Base-by-base conservation (phyloP, 2,888 invertebrate genomes). In the Saturnia japonica region DNA sequence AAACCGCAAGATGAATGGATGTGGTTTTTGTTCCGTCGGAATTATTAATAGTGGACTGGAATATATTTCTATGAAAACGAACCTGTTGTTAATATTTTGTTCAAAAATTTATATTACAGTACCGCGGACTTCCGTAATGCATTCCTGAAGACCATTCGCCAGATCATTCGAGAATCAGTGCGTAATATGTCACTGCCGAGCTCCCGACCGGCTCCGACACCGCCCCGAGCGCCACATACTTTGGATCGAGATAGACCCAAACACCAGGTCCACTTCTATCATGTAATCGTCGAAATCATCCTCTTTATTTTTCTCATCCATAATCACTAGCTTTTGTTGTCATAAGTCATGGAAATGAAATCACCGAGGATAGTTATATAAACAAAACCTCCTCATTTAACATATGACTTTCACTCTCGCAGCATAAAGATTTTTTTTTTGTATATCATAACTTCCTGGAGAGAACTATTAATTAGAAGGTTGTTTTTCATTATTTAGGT, bases 81-180 rank as follows among this genome's bases (percentile, higher is more conserved):
- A 19, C 28, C 16, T 12, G 16, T 34, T 3, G 19, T 67, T 67
- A 67, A 67, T 51, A 51, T 51, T n/a, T 54, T 16, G 47, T 19
- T 19, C 19, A 4, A 47, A 9, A 19, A 57, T 67, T 43, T 7
- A 25, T 64, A 66, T 16, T 85, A 28, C 87, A 99, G 99, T 90
- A 99, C 99, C 70, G 97, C 97, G 72, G 99, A 99, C 90, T 99
- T 99, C 93, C 96, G 99, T 80, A 98, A 99, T 91, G 99, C 99
- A 78, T 99, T 99, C 95, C 95, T 99, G 84, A 98, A 98, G 94
- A 99, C 99, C 72, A 99, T 99, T 83, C 95, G 99, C 71, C 99
- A 99, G 93, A 99, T 99, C 78, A 99, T 99, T 82, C 96, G 99
- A 76, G 99, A 99, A 93, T 98, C 98, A 73, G 99, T 99, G 66